phyloP scores from a whole-genome alignment of 2,113 vertebrate species.

The Mastomys natalensis region DNA sequence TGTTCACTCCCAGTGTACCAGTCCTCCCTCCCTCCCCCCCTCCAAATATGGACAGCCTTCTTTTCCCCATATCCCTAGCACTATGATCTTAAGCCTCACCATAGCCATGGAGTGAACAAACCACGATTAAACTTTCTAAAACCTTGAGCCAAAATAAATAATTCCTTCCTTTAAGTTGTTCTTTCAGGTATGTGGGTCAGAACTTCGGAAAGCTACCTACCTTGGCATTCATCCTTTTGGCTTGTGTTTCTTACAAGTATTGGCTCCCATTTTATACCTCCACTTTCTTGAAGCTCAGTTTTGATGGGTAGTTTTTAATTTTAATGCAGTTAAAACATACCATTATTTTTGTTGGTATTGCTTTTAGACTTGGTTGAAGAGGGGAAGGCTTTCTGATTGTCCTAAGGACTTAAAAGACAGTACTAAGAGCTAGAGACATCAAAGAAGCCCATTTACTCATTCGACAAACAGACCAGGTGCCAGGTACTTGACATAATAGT shows the following conservation, averaged over 20 bases:
- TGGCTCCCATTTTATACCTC: not conserved
- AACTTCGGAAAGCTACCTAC: not conserved
- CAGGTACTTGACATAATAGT: not conserved
- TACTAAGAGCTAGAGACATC: not conserved
- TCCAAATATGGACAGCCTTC: not conserved
- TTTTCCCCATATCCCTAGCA: no score
- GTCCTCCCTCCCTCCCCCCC: no score
- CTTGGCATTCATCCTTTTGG: not conserved
- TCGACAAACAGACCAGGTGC: not conserved
- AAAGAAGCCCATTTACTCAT: not conserved
- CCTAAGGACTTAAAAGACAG: not conserved
- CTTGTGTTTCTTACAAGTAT: not conserved
- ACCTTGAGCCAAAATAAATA: not conserved
- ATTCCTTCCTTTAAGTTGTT: not conserved
- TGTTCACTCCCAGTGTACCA: not conserved
- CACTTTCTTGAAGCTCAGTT: not conserved
- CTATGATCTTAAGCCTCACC: not conserved
- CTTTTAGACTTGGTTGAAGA: slow-evolving; percentile 7
- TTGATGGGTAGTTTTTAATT: not conserved
- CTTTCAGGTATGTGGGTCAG: not conserved
- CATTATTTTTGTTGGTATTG: not conserved
- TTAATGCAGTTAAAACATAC: not conserved
- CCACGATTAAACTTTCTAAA: not conserved
- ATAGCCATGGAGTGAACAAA: not conserved
- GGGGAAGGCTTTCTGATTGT: not conserved